Conservation (phyloP, 2,888 invertebrate species). For the Aromia moschata region DNA sequence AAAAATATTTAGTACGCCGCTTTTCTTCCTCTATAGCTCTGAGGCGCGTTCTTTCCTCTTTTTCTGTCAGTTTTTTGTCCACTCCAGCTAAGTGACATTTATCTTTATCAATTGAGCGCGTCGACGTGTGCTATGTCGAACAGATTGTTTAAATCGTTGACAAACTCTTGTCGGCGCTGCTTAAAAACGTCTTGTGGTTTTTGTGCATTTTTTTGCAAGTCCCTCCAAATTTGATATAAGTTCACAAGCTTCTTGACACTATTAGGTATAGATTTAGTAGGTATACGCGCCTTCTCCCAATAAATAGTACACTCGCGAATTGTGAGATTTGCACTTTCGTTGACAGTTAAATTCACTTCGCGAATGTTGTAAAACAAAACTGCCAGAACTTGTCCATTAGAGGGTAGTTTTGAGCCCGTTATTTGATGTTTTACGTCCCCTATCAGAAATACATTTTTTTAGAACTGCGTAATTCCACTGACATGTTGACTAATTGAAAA, state of each 20-base stretch:
- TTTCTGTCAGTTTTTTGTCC: neutral
- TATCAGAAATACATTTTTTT: no score
- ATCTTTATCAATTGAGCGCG: neutral
- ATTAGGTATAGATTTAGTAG: neutral
- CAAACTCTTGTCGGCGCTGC: neutral
- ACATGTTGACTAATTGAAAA: no score
- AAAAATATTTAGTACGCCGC: neutral
- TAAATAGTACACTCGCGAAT: neutral
- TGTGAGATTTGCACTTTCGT: neutral
- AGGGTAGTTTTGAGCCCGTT: constrained; percentile 4
- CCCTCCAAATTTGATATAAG: neutral
- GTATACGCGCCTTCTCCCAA: neutral
- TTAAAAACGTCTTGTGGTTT: neutral
- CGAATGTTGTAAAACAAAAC: neutral
- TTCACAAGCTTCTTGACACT: neutral
- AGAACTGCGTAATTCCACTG: no score
- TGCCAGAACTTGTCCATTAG: neutral
- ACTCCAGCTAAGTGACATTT: neutral
- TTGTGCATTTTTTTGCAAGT: neutral
- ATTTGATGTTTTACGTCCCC: no score
- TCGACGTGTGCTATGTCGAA: neutral
- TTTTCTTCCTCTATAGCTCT: neutral
- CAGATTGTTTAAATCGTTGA: neutral
- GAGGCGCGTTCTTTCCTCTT: neutral
- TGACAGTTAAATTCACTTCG: neutral